These are phyloP conservation scores for Volucella inanis DNA, from an alignment of 2,888 invertebrate species.

Conservation along the genomic window DNA sequence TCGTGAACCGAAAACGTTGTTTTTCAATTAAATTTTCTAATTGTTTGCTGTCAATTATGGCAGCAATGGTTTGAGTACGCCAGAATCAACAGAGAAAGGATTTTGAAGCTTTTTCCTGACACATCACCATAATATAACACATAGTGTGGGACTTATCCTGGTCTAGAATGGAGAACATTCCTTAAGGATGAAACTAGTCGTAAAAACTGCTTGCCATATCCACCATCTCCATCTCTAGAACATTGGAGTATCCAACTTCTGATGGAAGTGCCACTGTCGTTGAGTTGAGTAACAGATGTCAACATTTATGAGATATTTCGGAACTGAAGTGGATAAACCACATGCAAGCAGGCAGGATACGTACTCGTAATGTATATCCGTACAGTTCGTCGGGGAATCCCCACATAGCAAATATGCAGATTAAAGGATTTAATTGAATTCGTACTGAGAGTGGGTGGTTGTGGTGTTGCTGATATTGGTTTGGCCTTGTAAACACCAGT, in stretches of 20 bases:
- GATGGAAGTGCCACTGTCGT: not conserved
- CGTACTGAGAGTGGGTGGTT: slow-evolving; percentile 19
- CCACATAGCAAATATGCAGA: slow-evolving; percentile 64
- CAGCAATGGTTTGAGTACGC: slow-evolving; percentile 49
- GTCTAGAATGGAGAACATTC: not conserved
- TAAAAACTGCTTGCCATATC: not conserved
- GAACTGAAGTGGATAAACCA: slow-evolving; percentile 72
- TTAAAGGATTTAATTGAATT: slow-evolving; percentile 74
- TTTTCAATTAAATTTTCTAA: slow-evolving; percentile 72
- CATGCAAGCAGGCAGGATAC: slow-evolving; percentile 61
- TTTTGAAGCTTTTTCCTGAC: too few species aligned
- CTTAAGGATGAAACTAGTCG: slow-evolving; percentile 25
- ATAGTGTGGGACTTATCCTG: too few species aligned
- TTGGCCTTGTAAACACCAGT: slow-evolving; percentile 59
- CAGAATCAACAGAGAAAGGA: slow-evolving; percentile 38
- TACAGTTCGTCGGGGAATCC: slow-evolving; percentile 53
- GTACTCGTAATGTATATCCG: not conserved
- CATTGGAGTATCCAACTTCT: not conserved
- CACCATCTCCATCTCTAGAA: not conserved
- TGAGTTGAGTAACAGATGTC: slow-evolving; percentile 68
- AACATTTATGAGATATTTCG: slow-evolving; percentile 71
- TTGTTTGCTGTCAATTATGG: slow-evolving; percentile 69
- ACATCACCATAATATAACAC: too few species aligned
- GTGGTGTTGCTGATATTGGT: slow-evolving; percentile 4
- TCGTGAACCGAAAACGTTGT: slow-evolving; percentile 59